A percentile compares a stretch with the other conserved stretches of the same genome.
These are phyloP conservation scores for Plecturocebus donacophilus DNA, from an alignment of 2,113 vertebrate species.

Conservation along the genomic window DNA sequence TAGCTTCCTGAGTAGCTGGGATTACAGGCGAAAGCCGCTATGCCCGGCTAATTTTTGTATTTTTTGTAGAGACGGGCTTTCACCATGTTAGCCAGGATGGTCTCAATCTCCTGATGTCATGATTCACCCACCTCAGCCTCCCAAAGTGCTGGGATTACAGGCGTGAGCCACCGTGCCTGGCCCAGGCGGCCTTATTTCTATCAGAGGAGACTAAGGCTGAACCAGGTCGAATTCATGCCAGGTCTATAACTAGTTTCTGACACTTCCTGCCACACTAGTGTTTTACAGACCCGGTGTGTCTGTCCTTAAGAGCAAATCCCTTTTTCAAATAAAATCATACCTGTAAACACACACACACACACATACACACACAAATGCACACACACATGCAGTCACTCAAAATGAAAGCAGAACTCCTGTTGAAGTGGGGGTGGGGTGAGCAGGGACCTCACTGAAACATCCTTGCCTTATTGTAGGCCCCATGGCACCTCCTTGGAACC, in stretches of 20 bases:
- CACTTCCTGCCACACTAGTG: background rate
- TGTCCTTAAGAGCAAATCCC: background rate
- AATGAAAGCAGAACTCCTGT: background rate
- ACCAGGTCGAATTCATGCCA: background rate
- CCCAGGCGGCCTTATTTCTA: background rate
- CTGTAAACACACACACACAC: background rate
- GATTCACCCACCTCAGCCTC: too few species aligned
- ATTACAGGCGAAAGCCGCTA: too few species aligned
- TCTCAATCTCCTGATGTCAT: too few species aligned
- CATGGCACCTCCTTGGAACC: background rate
- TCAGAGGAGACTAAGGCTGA: background rate
- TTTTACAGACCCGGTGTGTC: background rate
- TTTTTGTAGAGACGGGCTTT: too few species aligned
- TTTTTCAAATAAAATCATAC: background rate
- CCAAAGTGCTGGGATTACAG: too few species aligned
- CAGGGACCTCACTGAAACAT: background rate
- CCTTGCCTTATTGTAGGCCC: background rate
- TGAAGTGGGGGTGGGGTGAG: too few species aligned
- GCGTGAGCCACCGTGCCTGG: fast-evolving
- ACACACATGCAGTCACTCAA: too few species aligned
- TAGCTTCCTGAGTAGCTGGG: too few species aligned
- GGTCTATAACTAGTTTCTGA: background rate
- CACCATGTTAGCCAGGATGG: too few species aligned
- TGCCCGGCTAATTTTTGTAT: too few species aligned
- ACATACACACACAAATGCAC: background rate